Conservation (phyloP, 2,888 invertebrate species). For the Polyommatus icarus region DNA sequence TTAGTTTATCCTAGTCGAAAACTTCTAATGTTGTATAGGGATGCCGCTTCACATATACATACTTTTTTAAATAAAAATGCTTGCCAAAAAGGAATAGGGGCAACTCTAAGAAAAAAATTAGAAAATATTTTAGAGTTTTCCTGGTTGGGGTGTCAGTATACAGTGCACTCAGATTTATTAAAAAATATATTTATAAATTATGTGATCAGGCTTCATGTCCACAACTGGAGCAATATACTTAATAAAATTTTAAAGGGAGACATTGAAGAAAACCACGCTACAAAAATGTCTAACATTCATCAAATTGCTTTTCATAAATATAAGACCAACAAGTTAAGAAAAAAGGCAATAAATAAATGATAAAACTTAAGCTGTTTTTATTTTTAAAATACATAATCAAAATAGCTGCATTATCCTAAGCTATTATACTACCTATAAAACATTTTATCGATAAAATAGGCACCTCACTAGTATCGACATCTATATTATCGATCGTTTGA, state of each 20-base stretch:
- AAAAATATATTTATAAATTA: no score
- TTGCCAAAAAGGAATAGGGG: neutral
- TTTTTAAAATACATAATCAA: neutral
- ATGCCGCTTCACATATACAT: neutral
- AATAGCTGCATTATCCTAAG: neutral
- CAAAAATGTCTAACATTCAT: neutral
- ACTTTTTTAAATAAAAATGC: conserved; percentile 18
- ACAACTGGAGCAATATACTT: no score
- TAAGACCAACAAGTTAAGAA: conserved; percentile 22
- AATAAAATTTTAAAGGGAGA: conserved; percentile 34
- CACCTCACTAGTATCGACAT: conserved; percentile 17
- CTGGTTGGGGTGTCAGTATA: conserved; percentile 1
- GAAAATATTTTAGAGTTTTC: conserved; percentile 1
- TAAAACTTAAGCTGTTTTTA: conserved; percentile 22
- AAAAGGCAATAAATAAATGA: neutral
- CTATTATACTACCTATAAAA: neutral
- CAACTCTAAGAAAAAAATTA: conserved; percentile 7
- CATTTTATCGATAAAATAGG: conserved; percentile 17
- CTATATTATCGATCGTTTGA: conserved; percentile 4
- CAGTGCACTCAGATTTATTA: no score
- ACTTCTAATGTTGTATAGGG: conserved; percentile 12
- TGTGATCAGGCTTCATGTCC: no score
- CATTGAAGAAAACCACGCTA: conserved; percentile 31
- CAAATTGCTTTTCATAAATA: conserved; percentile 7
- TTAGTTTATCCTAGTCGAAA: conserved; percentile 31